phyloP scores from a whole-genome alignment of 2,888 invertebrate species.

The Agriopis leucophaearia region DNA sequence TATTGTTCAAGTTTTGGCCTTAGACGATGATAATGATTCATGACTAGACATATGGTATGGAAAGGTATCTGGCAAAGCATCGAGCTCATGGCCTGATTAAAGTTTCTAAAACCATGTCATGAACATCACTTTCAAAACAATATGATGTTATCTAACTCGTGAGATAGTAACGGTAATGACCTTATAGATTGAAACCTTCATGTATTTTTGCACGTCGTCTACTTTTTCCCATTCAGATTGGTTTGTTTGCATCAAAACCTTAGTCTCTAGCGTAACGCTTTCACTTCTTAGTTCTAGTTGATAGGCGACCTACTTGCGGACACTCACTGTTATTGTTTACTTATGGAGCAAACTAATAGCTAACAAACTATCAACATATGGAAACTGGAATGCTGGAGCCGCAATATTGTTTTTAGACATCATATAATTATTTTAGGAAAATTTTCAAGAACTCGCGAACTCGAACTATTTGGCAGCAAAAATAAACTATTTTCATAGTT shows the following conservation, averaged over 20 bases:
- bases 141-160: constrained; percentile 10
- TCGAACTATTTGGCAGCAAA: neutral
- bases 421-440: neutral
- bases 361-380: neutral
- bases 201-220: constrained; percentile 14
- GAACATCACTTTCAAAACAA: constrained; percentile 8
- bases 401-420: neutral
- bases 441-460: too few relatives aligned
- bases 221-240: constrained; percentile 27
- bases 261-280: constrained; percentile 51
- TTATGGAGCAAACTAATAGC: neutral
- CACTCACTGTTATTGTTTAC: constrained; percentile 46
- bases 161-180: constrained; percentile 7
- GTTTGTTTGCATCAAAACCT: constrained; percentile 37
- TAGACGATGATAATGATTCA: too few relatives aligned
- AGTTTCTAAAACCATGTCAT: neutral
- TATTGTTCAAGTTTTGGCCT: too few relatives aligned
- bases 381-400: neutral
- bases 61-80: too few relatives aligned
- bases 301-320: constrained; percentile 48
- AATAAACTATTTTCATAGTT: neutral
- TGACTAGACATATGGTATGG: too few relatives aligned
- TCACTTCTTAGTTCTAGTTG: constrained; percentile 53
- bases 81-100: too few relatives aligned
- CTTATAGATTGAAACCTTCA: constrained; percentile 41